These are phyloP conservation scores for Clanis bilineata DNA, from an alignment of 2,888 invertebrate genomes.

Conservation along the genomic window DNA sequence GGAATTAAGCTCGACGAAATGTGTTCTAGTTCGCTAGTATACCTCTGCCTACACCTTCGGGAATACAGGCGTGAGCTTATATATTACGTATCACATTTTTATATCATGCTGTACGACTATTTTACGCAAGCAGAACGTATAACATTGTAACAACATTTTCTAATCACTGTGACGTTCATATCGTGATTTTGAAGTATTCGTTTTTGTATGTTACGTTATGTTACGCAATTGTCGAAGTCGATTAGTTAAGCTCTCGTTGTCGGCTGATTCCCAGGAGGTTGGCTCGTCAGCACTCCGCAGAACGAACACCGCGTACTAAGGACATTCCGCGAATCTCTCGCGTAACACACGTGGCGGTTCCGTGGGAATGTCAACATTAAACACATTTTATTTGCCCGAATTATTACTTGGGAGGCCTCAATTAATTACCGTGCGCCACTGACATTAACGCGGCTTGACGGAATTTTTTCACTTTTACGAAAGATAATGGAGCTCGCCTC, in stretches of 20 bases:
- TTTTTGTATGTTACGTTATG: background rate
- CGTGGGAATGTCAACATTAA: conserved; percentile 57
- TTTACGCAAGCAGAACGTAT: background rate
- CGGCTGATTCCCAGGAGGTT: conserved; percentile 34
- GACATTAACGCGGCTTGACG: conserved; percentile 51
- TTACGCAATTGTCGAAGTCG: conserved; percentile 2
- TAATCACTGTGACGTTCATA: background rate
- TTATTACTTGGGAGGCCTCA: conserved; percentile 61
- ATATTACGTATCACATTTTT: background rate
- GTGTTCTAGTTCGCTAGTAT: too few relatives aligned
- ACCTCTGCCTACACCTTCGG: too few relatives aligned
- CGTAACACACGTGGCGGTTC: conserved; percentile 34
- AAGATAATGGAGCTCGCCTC: conserved; percentile 32
- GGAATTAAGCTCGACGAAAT: too few relatives aligned
- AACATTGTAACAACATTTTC: background rate
- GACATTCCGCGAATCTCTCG: conserved; percentile 49
- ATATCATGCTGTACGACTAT: background rate
- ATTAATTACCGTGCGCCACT: conserved; percentile 56
- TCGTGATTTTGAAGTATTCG: background rate
- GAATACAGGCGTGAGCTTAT: too few relatives aligned
- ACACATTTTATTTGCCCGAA: conserved; percentile 50
- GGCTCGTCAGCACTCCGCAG: conserved; percentile 23
- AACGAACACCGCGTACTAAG: conserved; percentile 30
- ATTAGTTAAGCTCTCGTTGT: conserved; percentile 3
- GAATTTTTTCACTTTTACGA: conserved; percentile 56